A percentile compares a stretch with the other conserved stretches of the same genome.
Evolutionary conservation across 2,113 vertebrate species (phyloP).

Genomic region (Melanotaenia duboulayi): DNA sequence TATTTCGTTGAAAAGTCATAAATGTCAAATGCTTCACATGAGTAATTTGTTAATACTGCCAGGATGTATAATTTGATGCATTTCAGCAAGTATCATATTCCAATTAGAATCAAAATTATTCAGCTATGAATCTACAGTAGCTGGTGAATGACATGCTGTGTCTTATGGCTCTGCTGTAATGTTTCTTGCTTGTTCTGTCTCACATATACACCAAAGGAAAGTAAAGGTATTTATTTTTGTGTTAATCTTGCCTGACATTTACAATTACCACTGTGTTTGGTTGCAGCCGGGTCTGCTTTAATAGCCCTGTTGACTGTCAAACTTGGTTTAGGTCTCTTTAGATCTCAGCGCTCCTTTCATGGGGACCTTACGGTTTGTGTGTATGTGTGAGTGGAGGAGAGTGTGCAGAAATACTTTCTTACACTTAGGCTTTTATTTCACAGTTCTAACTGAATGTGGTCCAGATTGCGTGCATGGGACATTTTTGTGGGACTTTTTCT

Average conservation of each 20-base stretch:
- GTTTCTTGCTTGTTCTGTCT: constrained; percentile 48
- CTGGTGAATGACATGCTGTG: constrained; percentile 34
- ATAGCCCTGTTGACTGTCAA: constrained; percentile 85
- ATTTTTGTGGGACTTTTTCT: constrained; percentile 4
- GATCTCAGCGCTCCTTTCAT: constrained; percentile 74
- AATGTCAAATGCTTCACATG: constrained; percentile 43
- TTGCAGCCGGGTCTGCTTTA: constrained; percentile 80
- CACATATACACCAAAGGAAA: constrained; percentile 48
- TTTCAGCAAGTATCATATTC: constrained; percentile 23
- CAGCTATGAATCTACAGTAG: constrained; percentile 12
- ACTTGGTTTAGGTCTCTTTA: constrained; percentile 78
- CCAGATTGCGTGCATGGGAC: background rate
- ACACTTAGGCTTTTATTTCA: constrained; percentile 14
- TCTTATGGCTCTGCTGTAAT: constrained; percentile 16
- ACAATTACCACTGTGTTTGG: constrained; percentile 83
- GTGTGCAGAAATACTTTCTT: constrained; percentile 28
- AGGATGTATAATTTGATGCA: constrained; percentile 37
- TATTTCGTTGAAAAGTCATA: constrained; percentile 46
- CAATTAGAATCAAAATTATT: constrained; percentile 29
- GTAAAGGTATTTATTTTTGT: constrained; percentile 80
- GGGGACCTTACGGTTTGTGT: constrained; percentile 69
- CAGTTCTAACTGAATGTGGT: constrained; percentile 22
- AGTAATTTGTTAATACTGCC: constrained; percentile 46
- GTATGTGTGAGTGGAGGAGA: constrained; percentile 20
- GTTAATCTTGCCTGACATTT: constrained; percentile 85